Base-by-base conservation (phyloP, 2,888 invertebrate genomes). In the Oxycera nigricornis region DNA sequence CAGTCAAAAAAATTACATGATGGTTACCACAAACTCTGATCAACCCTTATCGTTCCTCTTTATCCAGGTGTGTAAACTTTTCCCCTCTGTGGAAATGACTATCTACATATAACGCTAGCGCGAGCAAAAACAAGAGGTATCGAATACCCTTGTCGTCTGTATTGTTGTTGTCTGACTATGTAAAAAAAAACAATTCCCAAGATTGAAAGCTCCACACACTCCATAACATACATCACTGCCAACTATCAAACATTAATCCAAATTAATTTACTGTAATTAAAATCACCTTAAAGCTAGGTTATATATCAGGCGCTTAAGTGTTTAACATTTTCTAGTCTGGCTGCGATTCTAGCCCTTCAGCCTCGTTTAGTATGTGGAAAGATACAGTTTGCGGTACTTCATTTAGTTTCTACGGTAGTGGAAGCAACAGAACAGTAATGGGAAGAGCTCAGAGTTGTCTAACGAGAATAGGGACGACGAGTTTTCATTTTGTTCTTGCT, bases 231-330 rank as follows among this genome's bases (percentile, higher is more conserved):
- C 75, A 79, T 78, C 78, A 77, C 78, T 79, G 78, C 77, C 79
- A 79, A 73, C 81, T 82, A 82, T 82, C 83, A 82, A 81, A 81
- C 81, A 82, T 82, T 84, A 82, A 83, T 82, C 82, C 81, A 81
- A 83, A 83, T 84, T 82, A 83, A 83, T 83, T 82, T 81, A 80
- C 77, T 81, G 81, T 83, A 83, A 84, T 83, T 83, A 82, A 83
- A 80, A 81, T 80, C 81, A 81, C 82, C 82, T 81, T 80, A 80
- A 80, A 81, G 81, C 80, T 77, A 78, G 78, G 79, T 77, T 79
- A 80, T 79, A 80, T 79, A 79, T 79, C 79, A 79, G 77, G 76
- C 78, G 76, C 76, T 76, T 76, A 76, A 76, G 73, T 73, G 68
- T 76, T 76, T 73, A 74, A 74, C 73, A 72, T 76, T 76, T 76